phyloP scores from a whole-genome alignment of 1,140 invertebrate genomes.

The Ericerus pela region DNA sequence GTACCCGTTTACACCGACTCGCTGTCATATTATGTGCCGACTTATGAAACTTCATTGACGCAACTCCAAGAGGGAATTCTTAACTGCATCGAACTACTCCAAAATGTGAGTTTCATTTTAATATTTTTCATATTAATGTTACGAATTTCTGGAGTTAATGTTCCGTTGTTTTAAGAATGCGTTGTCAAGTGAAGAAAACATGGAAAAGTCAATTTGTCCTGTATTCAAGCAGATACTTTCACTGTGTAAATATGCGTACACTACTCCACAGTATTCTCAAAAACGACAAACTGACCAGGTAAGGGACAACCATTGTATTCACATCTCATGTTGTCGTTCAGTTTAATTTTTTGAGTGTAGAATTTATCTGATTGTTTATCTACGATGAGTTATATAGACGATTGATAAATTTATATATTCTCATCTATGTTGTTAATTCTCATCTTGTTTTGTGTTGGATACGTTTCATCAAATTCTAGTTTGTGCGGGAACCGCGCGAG shows the following conservation, averaged over 20 bases:
- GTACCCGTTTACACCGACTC: slow-evolving; percentile 70
- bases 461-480: too few relatives aligned
- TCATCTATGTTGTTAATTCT: too few relatives aligned
- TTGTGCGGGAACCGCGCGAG: too few relatives aligned
- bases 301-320: not conserved
- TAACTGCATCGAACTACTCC: slow-evolving; percentile 60
- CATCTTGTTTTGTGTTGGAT: too few relatives aligned
- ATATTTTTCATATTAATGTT: too few relatives aligned
- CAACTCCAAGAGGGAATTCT: slow-evolving; percentile 71
- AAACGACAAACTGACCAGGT: slow-evolving; percentile 23
- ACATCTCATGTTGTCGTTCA: not conserved
- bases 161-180: slow-evolving; percentile 17
- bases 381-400: not conserved
- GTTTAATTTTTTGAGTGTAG: not conserved
- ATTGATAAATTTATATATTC: too few relatives aligned
- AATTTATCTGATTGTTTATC: not conserved
- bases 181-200: slow-evolving; percentile 16
- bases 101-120: slow-evolving; percentile 39
- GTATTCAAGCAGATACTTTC: slow-evolving; percentile 64
- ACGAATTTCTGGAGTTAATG: not conserved
- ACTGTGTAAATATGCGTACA: slow-evolving; percentile 56
- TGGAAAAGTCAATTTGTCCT: slow-evolving; percentile 53
- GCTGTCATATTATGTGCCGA: slow-evolving; percentile 59
- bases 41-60: slow-evolving; percentile 35
- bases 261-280: slow-evolving; percentile 47